These are phyloP conservation scores for Nicator chloris DNA, from an alignment of 2,113 vertebrate genomes.

Conservation along the genomic window DNA sequence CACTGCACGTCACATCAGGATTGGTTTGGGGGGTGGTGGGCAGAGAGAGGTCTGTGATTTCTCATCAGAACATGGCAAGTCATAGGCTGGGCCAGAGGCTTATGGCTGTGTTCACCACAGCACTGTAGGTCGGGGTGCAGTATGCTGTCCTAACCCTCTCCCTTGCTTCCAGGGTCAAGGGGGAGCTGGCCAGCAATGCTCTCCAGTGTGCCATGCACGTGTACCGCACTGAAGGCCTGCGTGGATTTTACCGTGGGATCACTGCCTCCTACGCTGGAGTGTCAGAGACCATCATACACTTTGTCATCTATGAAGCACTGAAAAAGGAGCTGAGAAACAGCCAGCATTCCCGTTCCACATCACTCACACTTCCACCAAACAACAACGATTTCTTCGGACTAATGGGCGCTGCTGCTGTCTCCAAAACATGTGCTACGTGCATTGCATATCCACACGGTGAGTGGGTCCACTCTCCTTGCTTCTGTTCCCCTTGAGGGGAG, in stretches of 20 bases:
- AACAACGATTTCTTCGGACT: constrained; percentile 49
- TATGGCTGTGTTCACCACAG: not conserved
- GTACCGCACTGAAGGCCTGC: constrained; percentile 56
- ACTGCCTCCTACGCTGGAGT: constrained; percentile 68
- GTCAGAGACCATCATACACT: constrained; percentile 68
- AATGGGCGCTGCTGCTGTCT: constrained; percentile 64
- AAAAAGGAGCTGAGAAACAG: constrained; percentile 43
- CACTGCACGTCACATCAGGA: not conserved
- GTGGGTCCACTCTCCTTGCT: not conserved
- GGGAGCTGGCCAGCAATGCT: not conserved
- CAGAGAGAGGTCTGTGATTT: not conserved
- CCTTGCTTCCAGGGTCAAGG: constrained; percentile 1
- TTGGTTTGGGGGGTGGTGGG: not conserved
- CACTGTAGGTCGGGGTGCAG: not conserved
- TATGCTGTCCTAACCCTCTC: not conserved
- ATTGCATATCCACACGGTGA: constrained; percentile 67
- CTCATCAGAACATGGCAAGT: not conserved
- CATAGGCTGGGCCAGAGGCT: not conserved
- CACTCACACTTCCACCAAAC: not conserved
- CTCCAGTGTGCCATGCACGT: constrained; percentile 47
- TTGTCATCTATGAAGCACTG: constrained; percentile 65
- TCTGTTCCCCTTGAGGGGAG: not conserved
- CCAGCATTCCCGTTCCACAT: not conserved
- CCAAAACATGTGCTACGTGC: constrained; percentile 60
- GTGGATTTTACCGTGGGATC: constrained; percentile 66